Evolutionary conservation across 2,888 invertebrate species (phyloP).

Genomic region (Tetranychus truncatus): DNA sequence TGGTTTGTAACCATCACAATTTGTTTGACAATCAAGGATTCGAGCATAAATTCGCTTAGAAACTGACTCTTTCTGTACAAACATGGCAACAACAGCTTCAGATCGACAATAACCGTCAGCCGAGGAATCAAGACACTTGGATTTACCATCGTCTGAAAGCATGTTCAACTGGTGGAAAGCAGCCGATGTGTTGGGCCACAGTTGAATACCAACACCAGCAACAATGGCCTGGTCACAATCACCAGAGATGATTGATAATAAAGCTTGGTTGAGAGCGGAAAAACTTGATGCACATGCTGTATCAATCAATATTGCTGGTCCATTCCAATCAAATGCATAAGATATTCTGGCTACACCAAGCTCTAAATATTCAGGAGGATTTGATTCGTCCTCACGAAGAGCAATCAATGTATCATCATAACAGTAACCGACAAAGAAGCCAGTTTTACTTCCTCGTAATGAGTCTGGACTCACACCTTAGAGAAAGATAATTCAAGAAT

Average conservation of each 20-base stretch:
- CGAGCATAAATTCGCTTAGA: constrained; percentile 58
- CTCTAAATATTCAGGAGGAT: constrained; percentile 42
- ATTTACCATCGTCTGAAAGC: constrained; percentile 37
- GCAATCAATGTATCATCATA: constrained; percentile 44
- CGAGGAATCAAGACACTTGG: constrained; percentile 30
- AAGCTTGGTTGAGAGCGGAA: constrained; percentile 29
- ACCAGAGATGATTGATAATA: constrained; percentile 43
- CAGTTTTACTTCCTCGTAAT: constrained; percentile 67
- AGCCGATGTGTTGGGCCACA: constrained; percentile 36
- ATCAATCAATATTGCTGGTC: constrained; percentile 29
- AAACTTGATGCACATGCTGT: constrained; percentile 22
- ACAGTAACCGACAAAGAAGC: constrained; percentile 66
- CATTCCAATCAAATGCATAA: constrained; percentile 79
- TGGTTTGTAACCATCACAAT: constrained; percentile 79
- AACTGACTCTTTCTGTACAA: constrained; percentile 49
- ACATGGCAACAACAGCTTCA: constrained; percentile 51
- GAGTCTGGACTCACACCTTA: constrained; percentile 55
- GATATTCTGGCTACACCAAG: constrained; percentile 60
- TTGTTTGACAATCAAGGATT: constrained; percentile 66
- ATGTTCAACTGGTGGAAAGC: constrained; percentile 38
- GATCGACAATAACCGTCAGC: constrained; percentile 64
- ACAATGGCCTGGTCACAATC: constrained; percentile 42
- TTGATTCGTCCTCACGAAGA: constrained; percentile 5
- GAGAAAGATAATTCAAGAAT: neutral
- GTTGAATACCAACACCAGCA: constrained; percentile 36